These are phyloP conservation scores for Ammospiza nelsoni DNA, from an alignment of 2,113 vertebrate genomes.

Conservation along the genomic window DNA sequence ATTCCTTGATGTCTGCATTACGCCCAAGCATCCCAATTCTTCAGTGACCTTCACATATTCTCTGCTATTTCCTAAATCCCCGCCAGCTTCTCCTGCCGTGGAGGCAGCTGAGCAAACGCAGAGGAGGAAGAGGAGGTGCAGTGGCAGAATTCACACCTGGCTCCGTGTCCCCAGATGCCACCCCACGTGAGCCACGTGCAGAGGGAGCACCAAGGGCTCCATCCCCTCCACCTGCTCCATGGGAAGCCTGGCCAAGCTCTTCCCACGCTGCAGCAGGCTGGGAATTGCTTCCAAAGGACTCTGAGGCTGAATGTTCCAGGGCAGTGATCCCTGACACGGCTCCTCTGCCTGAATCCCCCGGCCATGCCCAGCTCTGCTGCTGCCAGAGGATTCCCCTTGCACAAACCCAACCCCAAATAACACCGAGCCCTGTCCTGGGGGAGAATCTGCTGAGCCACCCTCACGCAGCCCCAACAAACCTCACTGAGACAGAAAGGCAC, in stretches of 20 bases:
- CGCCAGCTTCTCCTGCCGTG: neutral
- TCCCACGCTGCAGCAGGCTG: neutral
- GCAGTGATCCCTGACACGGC: neutral
- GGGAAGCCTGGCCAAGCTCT: neutral
- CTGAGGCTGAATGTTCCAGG: rapidly evolving
- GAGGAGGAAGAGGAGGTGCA: neutral
- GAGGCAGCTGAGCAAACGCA: neutral
- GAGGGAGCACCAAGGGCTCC: rapidly evolving
- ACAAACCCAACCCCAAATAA: rapidly evolving
- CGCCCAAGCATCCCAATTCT: neutral
- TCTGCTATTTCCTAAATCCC: neutral
- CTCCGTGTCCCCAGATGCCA: neutral
- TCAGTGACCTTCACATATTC: neutral
- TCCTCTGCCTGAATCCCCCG: neutral
- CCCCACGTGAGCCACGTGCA: rapidly evolving
- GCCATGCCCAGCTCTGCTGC: neutral
- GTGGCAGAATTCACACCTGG: neutral
- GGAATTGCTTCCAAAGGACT: neutral
- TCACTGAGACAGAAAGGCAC: neutral
- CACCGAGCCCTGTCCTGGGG: rapidly evolving
- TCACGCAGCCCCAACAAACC: rapidly evolving
- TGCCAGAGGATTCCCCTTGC: neutral
- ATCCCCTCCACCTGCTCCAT: neutral
- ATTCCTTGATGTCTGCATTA: constrained; percentile 22
- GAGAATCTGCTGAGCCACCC: rapidly evolving